Conservation (phyloP, 1,140 invertebrate genomes). For the Antheraea pernyi region DNA sequence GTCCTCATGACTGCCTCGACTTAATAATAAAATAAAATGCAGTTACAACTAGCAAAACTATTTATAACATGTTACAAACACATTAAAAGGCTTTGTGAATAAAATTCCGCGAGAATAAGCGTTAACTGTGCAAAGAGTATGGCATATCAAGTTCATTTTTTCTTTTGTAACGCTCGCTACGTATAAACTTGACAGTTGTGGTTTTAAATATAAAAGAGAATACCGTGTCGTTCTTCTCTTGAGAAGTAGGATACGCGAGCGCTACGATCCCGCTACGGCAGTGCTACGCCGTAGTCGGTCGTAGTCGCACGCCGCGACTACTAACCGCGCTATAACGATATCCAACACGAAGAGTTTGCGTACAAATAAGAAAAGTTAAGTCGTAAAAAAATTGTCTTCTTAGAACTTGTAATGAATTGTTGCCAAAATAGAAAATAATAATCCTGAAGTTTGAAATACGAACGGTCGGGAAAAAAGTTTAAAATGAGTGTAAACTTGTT, state of each 20-base stretch:
- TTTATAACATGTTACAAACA: background rate
- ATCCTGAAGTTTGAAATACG: background rate
- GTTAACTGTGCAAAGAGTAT: background rate
- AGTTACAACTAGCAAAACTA: no score
- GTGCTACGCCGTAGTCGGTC: constrained; percentile 58
- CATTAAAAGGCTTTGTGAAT: background rate
- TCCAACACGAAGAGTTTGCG: constrained; percentile 27
- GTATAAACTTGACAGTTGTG: background rate
- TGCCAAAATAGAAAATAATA: background rate
- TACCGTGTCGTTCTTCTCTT: background rate
- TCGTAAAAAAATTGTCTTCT: constrained; percentile 1
- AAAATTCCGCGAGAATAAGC: background rate
- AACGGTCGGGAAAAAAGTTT: constrained; percentile 3
- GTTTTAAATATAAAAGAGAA: background rate
- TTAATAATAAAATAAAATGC: no score
- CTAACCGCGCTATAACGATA: constrained; percentile 25
- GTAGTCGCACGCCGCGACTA: constrained; percentile 47
- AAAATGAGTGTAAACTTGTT: constrained; percentile 56
- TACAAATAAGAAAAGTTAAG: background rate
- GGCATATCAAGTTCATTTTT: background rate
- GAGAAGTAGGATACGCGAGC: background rate
- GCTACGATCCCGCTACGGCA: constrained; percentile 35
- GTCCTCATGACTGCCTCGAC: no score
- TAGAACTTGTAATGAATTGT: background rate
- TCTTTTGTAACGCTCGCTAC: background rate